phyloP scores from a whole-genome alignment of 2,113 vertebrate species.

The Pan paniscus region DNA sequence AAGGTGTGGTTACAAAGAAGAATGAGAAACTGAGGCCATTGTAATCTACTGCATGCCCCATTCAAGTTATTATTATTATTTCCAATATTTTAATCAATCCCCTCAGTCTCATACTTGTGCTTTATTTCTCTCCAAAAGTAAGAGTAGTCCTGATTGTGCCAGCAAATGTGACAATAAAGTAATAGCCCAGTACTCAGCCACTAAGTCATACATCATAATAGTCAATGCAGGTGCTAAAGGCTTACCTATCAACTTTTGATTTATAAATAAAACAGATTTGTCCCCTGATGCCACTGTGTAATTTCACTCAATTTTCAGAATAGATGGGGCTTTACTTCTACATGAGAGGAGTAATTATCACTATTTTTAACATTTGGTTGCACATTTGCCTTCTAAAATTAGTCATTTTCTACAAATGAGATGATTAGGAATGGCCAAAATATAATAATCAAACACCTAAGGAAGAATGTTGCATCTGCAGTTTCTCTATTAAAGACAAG shows the following conservation, averaged over 20 bases:
- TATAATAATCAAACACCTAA: slow-evolving; percentile 21
- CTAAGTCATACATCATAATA: slow-evolving; percentile 27
- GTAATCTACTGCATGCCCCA: not conserved
- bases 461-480: not conserved
- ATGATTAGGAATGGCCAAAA: slow-evolving; percentile 46
- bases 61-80: not conserved
- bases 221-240: slow-evolving; percentile 24
- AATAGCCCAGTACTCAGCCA: not conserved
- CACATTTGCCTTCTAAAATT: slow-evolving; percentile 57
- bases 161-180: slow-evolving; percentile 1
- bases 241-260: slow-evolving; percentile 47
- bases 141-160: not conserved
- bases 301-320: slow-evolving; percentile 69
- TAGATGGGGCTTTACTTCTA: slow-evolving; percentile 21
- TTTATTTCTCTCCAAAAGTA: slow-evolving; percentile 9
- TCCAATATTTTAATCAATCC: not conserved
- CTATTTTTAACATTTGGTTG: slow-evolving; percentile 53
- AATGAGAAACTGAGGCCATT: not conserved
- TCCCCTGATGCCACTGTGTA: slow-evolving; percentile 2
- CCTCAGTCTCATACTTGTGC: not conserved
- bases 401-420: slow-evolving; percentile 41
- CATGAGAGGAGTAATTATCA: slow-evolving; percentile 66
- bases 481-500: slow-evolving; percentile 5
- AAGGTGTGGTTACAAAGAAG: not conserved
- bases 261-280: slow-evolving; percentile 50